These are phyloP conservation scores for Corythaeola cristata DNA, from an alignment of 2,113 vertebrate species.

Conservation along the genomic window DNA sequence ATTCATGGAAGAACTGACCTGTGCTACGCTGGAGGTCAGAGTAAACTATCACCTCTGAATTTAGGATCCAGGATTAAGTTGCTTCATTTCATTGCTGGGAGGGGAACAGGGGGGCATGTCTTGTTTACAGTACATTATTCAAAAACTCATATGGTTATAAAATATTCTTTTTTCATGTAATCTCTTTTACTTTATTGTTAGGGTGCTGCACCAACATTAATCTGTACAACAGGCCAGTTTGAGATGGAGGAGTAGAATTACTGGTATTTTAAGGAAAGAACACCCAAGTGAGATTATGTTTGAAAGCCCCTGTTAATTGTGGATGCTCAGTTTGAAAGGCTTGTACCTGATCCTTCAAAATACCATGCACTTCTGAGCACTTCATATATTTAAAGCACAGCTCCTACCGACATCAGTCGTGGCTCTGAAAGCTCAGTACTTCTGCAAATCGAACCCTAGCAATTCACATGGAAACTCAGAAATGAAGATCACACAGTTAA, in stretches of 20 bases:
- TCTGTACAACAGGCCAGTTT: background rate
- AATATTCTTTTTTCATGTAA: background rate
- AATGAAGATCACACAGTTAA: background rate
- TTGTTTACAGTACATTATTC: background rate
- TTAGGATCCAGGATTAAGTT: background rate
- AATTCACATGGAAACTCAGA: background rate
- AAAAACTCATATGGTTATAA: background rate
- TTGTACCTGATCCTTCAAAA: background rate
- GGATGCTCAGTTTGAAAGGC: background rate
- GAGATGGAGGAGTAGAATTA: background rate
- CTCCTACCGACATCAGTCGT: background rate
- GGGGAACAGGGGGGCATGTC: rapidly evolving
- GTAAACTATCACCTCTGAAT: background rate
- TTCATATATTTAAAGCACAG: background rate
- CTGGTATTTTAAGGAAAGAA: background rate
- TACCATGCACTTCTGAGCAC: background rate
- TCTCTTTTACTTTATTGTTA: background rate
- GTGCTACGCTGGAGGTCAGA: background rate
- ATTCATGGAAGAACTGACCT: background rate
- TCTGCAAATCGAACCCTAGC: background rate
- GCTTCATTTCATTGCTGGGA: background rate
- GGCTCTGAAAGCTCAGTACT: background rate
- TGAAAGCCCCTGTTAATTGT: background rate
- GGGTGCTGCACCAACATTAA: background rate
- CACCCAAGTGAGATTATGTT: background rate